Evolutionary conservation across 2,797 vertebrate genomes (phyloP).

Genomic region (Chiroxiphia lanceolata): DNA sequence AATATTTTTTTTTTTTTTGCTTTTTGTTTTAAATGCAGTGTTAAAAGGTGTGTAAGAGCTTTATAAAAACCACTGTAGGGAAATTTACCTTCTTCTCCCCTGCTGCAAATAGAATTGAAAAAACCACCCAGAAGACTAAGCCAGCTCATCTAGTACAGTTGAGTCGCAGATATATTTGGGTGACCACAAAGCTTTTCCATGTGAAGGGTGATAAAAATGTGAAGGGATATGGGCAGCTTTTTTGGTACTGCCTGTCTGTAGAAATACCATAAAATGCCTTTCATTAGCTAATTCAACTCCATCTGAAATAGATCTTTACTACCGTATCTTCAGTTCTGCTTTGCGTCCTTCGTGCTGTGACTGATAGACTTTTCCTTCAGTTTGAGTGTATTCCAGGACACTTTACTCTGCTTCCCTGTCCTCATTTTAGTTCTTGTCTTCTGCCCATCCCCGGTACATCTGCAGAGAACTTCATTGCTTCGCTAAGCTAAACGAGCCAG

Average conservation of each 20-base stretch:
- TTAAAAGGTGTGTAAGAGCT: neutral
- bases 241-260: neutral
- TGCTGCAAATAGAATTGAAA: neutral
- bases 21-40: neutral
- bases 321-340: neutral
- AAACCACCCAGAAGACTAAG: neutral
- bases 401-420: neutral
- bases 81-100: neutral
- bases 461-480: neutral
- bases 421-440: neutral
- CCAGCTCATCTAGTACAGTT: neutral
- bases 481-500: neutral
- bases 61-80: neutral
- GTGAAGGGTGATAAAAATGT: neutral
- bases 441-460: neutral
- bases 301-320: neutral
- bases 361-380: neutral
- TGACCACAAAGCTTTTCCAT: neutral
- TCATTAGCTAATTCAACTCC: neutral
- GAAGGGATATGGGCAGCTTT: neutral
- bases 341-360: neutral
- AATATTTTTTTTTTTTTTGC: fast-evolving
- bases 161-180: neutral
- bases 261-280: neutral
- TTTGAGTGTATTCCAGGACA: neutral